These are phyloP conservation scores for Diplosoma virens DNA, from an alignment of 23 tunicate genomes.

Conservation along the genomic window DNA sequence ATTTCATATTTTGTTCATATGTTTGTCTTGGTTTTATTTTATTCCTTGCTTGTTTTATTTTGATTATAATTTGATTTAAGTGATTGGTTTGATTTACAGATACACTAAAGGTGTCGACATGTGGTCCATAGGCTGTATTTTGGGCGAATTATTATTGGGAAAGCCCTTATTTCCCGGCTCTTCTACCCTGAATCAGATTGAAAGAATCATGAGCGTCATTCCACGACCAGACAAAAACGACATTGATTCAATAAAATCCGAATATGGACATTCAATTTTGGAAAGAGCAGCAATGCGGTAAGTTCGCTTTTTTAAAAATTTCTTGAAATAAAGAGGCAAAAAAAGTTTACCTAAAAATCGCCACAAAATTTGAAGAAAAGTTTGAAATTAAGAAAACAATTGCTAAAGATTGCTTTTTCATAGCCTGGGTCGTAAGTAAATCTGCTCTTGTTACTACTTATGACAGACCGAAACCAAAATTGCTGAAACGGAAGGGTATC, in stretches of 20 bases:
- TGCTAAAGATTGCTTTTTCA: too few species aligned
- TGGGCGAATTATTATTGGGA: slow-evolving; percentile 88
- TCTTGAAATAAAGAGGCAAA: too few species aligned
- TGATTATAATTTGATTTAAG: neutral
- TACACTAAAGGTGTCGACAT: slow-evolving; percentile 98
- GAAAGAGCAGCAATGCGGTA: slow-evolving; percentile 73
- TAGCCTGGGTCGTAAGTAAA: too few species aligned
- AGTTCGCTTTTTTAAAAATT: neutral
- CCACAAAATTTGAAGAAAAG: too few species aligned
- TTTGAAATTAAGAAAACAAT: too few species aligned
- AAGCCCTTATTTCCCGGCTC: slow-evolving; percentile 96
- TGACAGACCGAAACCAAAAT: too few species aligned
- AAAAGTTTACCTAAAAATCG: too few species aligned
- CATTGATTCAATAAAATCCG: slow-evolving; percentile 87
- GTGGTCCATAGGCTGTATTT: slow-evolving; percentile 98
- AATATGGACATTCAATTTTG: slow-evolving; percentile 88
- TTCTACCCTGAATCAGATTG: slow-evolving; percentile 92
- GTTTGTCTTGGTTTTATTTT: neutral
- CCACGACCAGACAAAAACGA: slow-evolving; percentile 75
- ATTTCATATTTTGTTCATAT: neutral
- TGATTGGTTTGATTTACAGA: neutral
- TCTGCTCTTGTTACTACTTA: too few species aligned
- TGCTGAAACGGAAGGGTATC: too few species aligned
- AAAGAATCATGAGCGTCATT: slow-evolving; percentile 85
- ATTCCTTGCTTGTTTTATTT: neutral